A percentile compares a stretch with the other conserved stretches of the same genome.
Evolutionary conservation across 2,113 vertebrate genomes (phyloP).

Genomic region (Onychostruthus taczanowskii): DNA sequence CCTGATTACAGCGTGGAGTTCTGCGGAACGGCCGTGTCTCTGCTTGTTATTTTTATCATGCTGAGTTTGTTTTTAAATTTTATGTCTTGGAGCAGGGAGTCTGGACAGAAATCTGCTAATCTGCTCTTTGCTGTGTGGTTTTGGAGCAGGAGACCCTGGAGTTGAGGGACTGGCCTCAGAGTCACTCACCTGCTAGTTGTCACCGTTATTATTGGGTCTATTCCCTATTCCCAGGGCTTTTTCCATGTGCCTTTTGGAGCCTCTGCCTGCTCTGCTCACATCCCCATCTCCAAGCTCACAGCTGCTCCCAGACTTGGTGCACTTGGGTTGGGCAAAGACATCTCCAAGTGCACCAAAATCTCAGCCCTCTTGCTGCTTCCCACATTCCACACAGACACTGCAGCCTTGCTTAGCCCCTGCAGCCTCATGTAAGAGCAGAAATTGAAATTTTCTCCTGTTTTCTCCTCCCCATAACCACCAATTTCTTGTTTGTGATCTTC

Average conservation of each 20-base stretch:
- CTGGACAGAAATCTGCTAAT: background rate
- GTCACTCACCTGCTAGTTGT: background rate
- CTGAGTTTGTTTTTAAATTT: background rate
- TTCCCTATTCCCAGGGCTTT: background rate
- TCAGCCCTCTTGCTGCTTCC: background rate
- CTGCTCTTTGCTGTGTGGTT: background rate
- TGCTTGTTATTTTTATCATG: background rate
- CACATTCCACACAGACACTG: rapidly evolving
- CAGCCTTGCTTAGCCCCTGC: background rate
- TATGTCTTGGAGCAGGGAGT: background rate
- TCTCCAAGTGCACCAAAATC: background rate
- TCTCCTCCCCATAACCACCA: background rate
- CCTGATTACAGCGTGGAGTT: background rate
- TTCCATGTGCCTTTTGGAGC: background rate
- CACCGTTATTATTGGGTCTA: background rate
- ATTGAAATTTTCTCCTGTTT: background rate
- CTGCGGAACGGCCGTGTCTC: background rate
- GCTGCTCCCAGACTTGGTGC: background rate
- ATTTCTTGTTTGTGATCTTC: background rate
- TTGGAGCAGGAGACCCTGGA: background rate
- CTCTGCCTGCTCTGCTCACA: background rate
- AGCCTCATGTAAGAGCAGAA: rapidly evolving
- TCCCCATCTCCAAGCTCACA: background rate
- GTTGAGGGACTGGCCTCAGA: rapidly evolving
- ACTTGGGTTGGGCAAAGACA: background rate